Conservation (phyloP, 2,888 invertebrate species). For the Schizaphis graminum region DNA sequence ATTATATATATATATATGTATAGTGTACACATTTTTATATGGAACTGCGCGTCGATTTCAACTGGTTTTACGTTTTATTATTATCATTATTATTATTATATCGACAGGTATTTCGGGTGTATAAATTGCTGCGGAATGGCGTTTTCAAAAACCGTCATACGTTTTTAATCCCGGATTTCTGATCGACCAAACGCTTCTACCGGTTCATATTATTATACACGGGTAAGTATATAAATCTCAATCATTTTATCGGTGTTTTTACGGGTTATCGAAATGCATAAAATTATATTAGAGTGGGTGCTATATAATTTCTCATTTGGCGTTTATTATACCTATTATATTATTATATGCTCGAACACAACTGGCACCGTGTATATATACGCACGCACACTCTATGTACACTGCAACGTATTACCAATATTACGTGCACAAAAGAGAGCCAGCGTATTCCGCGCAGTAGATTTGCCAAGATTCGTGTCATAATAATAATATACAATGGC, state of each 20-base stretch:
- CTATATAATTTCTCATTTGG: constrained; percentile 28
- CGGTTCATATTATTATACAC: not conserved
- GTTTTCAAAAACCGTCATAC: not conserved
- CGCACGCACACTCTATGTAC: not conserved
- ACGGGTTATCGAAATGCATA: constrained; percentile 18
- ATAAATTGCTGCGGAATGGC: not conserved
- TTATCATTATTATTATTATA: not conserved
- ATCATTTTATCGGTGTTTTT: not conserved
- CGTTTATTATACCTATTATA: constrained; percentile 19
- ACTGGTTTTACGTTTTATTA: constrained; percentile 4
- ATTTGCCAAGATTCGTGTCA: constrained; percentile 21
- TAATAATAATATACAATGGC: not conserved
- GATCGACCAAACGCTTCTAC: constrained; percentile 1
- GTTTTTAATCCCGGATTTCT: not conserved
- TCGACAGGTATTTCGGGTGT: not conserved
- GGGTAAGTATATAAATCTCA: not conserved
- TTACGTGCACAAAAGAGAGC: not conserved
- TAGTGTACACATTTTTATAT: not conserved
- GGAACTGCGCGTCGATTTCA: not conserved
- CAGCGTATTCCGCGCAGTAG: not conserved
- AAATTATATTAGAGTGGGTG: constrained; percentile 18
- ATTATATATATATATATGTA: not conserved
- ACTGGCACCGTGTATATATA: not conserved
- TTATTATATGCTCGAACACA: not conserved
- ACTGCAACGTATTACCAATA: not conserved